Evolutionary conservation across 2,888 invertebrate genomes (phyloP), one percentile per base, ranked within the genome.

Genomic region (Aleiodes testaceus): DNA sequence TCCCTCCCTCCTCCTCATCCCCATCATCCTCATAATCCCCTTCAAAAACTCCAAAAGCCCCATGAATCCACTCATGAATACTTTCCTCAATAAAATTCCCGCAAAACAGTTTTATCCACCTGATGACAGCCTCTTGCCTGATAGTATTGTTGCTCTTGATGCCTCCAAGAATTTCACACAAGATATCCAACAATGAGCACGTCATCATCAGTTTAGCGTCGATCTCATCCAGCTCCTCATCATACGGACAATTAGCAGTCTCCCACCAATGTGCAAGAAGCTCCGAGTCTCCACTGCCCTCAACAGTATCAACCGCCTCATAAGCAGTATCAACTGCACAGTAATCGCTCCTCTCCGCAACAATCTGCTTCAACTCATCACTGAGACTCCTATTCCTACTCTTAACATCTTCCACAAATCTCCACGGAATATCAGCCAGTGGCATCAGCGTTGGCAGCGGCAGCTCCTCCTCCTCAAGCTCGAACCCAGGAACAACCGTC

Each of bases 401-500:
- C 75, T 85, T 83, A 55, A 87, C 83, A 49, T 85, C 83, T 74
- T 89, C 88, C n/a, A 88, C 81, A 69, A 88, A 89, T 75, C 88
- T 85, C 89, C 89, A 89, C 45, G 88, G 88, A 70, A 88, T 87
- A 26, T 84, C 84, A 22, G 85, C 81, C 44, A 85, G 75, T 14
- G 86, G 84, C 82, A 87, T 83, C 20, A 85, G 70, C 3, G 82
- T 84, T 14, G 85, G 84, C 55, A 84, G 67, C 11, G 81, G 79
- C 16, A 76, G 64, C 49, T 73, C 74, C 18, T 84, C 84, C 50
- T 85, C 85, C n/a, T 87, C 88, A 59, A 85, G 81, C 64, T 88
- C 88, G 77, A 90, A 90, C 45, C 90, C 90, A 11, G 91, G 91
- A 20, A 92, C 85, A 5, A 93, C 94, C 20, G 93, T 94, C 85